Percentiles rank a stretch among this genome's conserved stretches.
Conservation (phyloP, 2,888 invertebrate genomes). For the Cheilosia vulpina region DNA sequence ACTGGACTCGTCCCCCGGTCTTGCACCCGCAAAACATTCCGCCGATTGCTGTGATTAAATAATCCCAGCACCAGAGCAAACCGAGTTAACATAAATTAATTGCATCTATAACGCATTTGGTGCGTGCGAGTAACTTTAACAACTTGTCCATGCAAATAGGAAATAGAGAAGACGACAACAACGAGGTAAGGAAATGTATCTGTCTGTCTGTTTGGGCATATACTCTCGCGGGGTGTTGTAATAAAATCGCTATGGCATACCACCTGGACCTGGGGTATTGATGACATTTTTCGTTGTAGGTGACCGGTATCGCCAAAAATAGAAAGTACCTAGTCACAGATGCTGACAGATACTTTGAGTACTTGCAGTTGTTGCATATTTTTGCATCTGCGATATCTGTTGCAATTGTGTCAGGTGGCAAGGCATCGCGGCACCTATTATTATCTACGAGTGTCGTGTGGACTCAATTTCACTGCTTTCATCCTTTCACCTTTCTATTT, state of each 20-base stretch:
- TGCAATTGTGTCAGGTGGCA: constrained; percentile 32
- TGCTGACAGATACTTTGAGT: constrained; percentile 47
- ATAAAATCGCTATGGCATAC: constrained; percentile 16
- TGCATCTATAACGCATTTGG: constrained; percentile 50
- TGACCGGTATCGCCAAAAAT: constrained; percentile 49
- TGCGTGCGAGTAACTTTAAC: constrained; percentile 34
- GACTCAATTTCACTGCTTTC: constrained; percentile 64
- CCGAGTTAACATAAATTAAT: constrained; percentile 48
- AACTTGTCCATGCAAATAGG: constrained; percentile 1
- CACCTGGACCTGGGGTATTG: constrained; percentile 4
- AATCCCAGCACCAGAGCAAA: constrained; percentile 30
- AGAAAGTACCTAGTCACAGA: constrained; percentile 55
- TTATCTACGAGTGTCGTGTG: constrained; percentile 35
- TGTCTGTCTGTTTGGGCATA: background rate
- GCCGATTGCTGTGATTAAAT: constrained; percentile 64
- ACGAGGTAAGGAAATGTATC: constrained; percentile 32
- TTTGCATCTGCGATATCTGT: constrained; percentile 10
- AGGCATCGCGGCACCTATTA: constrained; percentile 2
- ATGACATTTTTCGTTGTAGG: constrained; percentile 41
- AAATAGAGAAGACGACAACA: background rate
- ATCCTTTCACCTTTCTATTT: constrained; percentile 73
- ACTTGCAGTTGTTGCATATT: constrained; percentile 27
- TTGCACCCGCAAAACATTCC: constrained; percentile 17
- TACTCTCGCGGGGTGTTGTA: background rate
- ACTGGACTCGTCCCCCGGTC: background rate